Evolutionary conservation across 1,140 invertebrate species (phyloP), one percentile per base, ranked within the genome.

Genomic region (Diabrotica virgifera): DNA sequence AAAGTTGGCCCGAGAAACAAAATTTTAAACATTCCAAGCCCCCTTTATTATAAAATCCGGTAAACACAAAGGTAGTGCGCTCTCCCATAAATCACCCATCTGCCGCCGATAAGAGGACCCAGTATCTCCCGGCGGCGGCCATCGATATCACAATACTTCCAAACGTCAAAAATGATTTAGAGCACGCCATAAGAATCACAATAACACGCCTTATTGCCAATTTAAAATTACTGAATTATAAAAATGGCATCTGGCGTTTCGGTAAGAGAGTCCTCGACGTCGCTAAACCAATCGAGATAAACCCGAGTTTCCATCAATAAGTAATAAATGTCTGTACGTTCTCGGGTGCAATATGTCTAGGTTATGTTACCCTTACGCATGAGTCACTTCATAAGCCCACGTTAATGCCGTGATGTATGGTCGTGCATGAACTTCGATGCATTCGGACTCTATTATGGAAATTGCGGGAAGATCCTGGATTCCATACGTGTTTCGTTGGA

Each of bases 381-480:
- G 68, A 69, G 68, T 69, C 68, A 69, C 61, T 69, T 69, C 64
- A 69, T 69, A 66, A 69, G 65, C 65, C 64, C 60, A 66, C 59
- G 61, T 62, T 69, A 62, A 69, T 66, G 38, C 38, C 35, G 64
- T 69, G 68, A 69, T 62, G 36, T 61, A 69, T 56, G 62, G 52
- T 35, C 40, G 52, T 59, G 62, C 61, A 63, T 61, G 61, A 69
- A 69, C 68, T 54, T 50, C 55, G 62, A 63, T 65, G 36, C 64
- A 68, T 52, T n/a, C n/a, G 40, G 67, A 68, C 63, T 68, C 59
- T 66, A 69, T 69, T 69, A 69, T 69, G 68, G 68, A 69, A 69
- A 69, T 69, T 54, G 64, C 60, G 60, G 63, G 50, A 56, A 53
- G 59, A 59, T 38, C 38, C 36, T 46, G 40, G 50, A 59, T 59